Evolutionary conservation across 2,113 vertebrate species (phyloP).

Genomic region (Sinosuthora webbiana): DNA sequence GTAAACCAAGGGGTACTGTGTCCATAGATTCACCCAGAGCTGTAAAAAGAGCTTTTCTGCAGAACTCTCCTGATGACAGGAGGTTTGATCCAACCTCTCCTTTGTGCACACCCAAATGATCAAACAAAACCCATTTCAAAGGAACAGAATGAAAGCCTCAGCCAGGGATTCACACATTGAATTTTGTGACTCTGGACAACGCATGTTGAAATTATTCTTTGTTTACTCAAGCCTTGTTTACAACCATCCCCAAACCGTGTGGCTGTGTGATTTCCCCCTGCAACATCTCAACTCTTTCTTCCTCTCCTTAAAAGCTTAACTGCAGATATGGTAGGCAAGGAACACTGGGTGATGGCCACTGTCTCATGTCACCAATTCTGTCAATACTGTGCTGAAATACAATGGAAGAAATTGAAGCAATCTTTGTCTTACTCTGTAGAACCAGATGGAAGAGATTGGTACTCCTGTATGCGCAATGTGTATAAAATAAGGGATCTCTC

Average conservation of each 20-base stretch:
- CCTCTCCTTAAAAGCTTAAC: background rate
- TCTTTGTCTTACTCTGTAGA: background rate
- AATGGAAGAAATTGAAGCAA: background rate
- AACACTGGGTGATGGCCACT: background rate
- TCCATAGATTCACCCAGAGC: background rate
- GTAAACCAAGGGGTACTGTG: background rate
- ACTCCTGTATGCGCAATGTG: background rate
- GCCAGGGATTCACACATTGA: rapidly evolving
- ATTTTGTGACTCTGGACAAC: background rate
- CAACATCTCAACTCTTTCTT: background rate
- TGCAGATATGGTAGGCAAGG: background rate
- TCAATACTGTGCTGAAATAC: background rate
- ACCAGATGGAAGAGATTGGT: background rate
- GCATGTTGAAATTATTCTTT: background rate
- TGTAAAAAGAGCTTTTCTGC: background rate
- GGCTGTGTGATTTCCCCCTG: background rate
- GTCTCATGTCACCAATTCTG: background rate
- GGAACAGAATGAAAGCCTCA: background rate
- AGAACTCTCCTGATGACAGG: background rate
- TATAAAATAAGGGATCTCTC: background rate
- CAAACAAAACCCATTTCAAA: background rate
- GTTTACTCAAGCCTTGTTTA: background rate
- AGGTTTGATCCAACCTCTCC: background rate
- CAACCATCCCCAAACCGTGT: background rate
- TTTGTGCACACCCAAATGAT: background rate